Percentiles rank a stretch among this genome's conserved stretches.
Conservation (phyloP, 2,797 vertebrate species). For the Tokudaia muenninki region DNA sequence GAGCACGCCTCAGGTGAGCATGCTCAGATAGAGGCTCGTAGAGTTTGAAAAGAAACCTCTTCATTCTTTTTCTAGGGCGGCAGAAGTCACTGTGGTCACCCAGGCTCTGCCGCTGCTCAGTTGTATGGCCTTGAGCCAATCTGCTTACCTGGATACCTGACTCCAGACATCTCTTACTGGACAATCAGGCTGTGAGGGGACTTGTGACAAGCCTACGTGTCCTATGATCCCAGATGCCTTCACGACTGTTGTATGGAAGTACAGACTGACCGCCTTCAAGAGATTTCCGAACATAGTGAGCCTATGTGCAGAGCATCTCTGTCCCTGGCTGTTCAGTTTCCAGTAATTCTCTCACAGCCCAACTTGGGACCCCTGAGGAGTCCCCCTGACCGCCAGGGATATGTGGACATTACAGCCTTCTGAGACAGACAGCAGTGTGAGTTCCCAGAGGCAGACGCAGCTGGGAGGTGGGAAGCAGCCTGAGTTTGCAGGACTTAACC, state of each 20-base stretch:
- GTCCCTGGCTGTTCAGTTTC: neutral
- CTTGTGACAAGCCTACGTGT: neutral
- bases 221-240: neutral
- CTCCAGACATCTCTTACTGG: neutral
- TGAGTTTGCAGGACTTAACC: neutral
- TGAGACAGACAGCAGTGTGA: neutral
- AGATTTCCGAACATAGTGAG: neutral
- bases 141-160: neutral
- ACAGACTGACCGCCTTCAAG: neutral
- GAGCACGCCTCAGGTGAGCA: no score
- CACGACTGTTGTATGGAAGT: fast-evolving
- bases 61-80: neutral
- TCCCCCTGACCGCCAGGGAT: neutral
- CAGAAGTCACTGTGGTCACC: neutral
- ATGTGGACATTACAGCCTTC: neutral
- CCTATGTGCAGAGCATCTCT: neutral
- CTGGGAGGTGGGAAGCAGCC: neutral
- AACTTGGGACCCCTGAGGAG: neutral
- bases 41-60: neutral
- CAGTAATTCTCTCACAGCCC: conserved; percentile 23
- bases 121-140: neutral
- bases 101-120: neutral
- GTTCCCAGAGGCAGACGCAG: conserved; percentile 12
- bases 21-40: neutral
- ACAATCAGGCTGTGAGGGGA: neutral